A percentile compares a stretch with the other conserved stretches of the same genome.
Evolutionary conservation across 2,888 invertebrate genomes (phyloP).

Genomic region (Xanthorhoe spadicearia): DNA sequence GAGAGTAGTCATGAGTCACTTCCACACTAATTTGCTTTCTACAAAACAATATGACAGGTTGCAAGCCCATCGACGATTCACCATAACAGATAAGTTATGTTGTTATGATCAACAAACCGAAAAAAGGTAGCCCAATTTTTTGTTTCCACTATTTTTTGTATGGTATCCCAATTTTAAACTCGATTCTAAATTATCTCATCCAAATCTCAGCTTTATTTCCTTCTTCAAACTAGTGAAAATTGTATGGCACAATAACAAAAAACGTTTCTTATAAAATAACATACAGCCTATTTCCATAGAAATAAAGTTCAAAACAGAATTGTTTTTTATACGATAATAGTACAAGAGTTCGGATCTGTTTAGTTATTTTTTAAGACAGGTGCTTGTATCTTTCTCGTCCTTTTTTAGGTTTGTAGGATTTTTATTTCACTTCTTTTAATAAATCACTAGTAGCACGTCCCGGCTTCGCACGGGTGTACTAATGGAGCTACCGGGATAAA

Average conservation of each 20-base stretch:
- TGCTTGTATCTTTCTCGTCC: constrained; percentile 32
- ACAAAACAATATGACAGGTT: neutral
- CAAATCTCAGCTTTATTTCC: constrained; percentile 7
- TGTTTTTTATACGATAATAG: neutral
- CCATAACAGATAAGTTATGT: constrained; percentile 54
- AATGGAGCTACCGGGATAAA: no score
- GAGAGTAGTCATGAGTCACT: neutral
- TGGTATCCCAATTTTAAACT: constrained; percentile 40
- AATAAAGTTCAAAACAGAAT: constrained; percentile 17
- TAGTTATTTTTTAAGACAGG: constrained; percentile 41
- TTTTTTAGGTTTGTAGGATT: constrained; percentile 32
- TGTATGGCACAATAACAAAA: neutral
- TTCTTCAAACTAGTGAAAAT: constrained; percentile 1
- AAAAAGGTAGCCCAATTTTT: constrained; percentile 60
- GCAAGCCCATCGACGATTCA: neutral
- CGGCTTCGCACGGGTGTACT: no score
- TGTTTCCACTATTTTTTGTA: constrained; percentile 56
- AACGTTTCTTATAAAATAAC: neutral
- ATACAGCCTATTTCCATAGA: accelerated
- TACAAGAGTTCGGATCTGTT: constrained; percentile 31
- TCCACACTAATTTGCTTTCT: neutral
- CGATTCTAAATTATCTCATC: constrained; percentile 11
- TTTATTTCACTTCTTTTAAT: constrained; percentile 21
- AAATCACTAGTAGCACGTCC: no score
- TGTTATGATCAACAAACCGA: constrained; percentile 46